phyloP scores from a whole-genome alignment of 1,140 invertebrate genomes.

The Ladona fulva region DNA sequence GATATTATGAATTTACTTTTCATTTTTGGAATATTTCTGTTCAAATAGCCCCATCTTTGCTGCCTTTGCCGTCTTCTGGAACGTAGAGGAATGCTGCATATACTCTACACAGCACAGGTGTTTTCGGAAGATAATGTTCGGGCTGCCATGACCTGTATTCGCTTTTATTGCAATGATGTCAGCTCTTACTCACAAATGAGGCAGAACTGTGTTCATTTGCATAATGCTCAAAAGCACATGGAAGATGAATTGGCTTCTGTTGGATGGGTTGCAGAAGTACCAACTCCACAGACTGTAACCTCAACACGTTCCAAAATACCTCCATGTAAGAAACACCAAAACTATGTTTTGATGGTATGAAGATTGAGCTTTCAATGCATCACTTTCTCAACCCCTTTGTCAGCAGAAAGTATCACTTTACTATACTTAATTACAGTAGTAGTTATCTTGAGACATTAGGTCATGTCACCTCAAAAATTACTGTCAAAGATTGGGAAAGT shows the following conservation, averaged over 20 bases:
- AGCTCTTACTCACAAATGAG: slow-evolving; percentile 46
- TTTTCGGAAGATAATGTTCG: slow-evolving; percentile 57
- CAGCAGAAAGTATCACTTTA: too few relatives aligned
- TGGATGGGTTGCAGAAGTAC: background rate
- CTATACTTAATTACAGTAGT: too few relatives aligned
- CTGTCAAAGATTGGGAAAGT: too few relatives aligned
- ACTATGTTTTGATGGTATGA: too few relatives aligned
- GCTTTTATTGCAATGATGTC: slow-evolving; percentile 51
- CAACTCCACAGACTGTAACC: background rate
- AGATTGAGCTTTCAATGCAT: too few relatives aligned
- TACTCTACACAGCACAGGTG: slow-evolving; percentile 57
- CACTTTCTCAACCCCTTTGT: too few relatives aligned
- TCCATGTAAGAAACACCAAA: too few relatives aligned
- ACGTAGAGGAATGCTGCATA: slow-evolving; percentile 49
- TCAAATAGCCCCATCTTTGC: slow-evolving; percentile 42
- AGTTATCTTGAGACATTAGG: too few relatives aligned
- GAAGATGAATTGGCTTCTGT: slow-evolving; percentile 30
- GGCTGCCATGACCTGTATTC: slow-evolving; percentile 63
- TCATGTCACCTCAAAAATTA: too few relatives aligned
- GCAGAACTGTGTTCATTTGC: slow-evolving; percentile 43
- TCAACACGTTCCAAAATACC: too few relatives aligned
- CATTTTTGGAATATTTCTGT: background rate
- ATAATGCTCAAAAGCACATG: slow-evolving; percentile 52
- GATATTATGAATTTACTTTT: background rate
- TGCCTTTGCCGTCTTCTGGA: slow-evolving; percentile 56